Evolutionary conservation across 2,113 vertebrate genomes (phyloP).

Genomic region (Chascanopsetta lugubris): DNA sequence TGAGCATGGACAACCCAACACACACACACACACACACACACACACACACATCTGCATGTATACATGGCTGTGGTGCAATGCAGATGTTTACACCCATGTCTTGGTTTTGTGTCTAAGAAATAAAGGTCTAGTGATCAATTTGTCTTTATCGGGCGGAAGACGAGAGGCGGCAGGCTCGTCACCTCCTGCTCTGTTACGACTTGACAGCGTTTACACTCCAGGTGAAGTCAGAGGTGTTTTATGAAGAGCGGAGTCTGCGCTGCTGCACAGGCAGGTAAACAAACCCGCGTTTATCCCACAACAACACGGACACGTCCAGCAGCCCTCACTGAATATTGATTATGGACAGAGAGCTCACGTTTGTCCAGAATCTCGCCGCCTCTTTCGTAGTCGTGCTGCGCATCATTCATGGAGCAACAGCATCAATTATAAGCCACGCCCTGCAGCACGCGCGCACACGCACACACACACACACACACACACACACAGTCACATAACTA

Average conservation of each 20-base stretch:
- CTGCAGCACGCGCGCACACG: not conserved
- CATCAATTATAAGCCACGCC: constrained; percentile 45
- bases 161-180: constrained; percentile 17
- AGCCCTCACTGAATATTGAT: constrained; percentile 20
- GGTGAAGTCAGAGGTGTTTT: constrained; percentile 12
- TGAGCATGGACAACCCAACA: constrained; percentile 55
- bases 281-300: constrained; percentile 17
- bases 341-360: constrained; percentile 20
- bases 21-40: constrained; percentile 57
- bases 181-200: constrained; percentile 5
- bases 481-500: not conserved
- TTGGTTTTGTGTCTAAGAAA: constrained; percentile 7
- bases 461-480: not conserved
- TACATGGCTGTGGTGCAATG: constrained; percentile 69
- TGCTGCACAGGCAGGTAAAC: constrained; percentile 22
- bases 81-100: constrained; percentile 70
- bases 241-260: not conserved
- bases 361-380: constrained; percentile 15
- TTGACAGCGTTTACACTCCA: constrained; percentile 19
- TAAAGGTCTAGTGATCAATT: constrained; percentile 5
- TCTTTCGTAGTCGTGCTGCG: constrained; percentile 11
- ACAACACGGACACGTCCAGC: constrained; percentile 17
- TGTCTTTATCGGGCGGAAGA: constrained; percentile 9
- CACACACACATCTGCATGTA: constrained; percentile 56
- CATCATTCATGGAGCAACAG: constrained; percentile 22